A percentile compares a stretch with the other conserved stretches of the same genome.
Evolutionary conservation across 2,113 vertebrate genomes (phyloP).

Genomic region (Nanorana parkeri): DNA sequence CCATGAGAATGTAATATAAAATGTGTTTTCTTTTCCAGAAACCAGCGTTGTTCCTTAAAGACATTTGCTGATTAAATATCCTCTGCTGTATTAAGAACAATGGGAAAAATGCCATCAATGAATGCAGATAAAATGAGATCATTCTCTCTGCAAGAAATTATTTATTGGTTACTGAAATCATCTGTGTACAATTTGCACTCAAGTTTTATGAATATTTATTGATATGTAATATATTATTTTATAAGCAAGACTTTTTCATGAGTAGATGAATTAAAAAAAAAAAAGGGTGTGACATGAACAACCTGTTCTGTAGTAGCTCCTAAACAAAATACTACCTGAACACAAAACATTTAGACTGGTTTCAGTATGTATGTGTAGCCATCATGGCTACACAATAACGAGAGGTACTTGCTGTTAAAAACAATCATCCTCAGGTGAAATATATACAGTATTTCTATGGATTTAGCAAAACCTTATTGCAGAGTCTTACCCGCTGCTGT

Average conservation of each 20-base stretch:
- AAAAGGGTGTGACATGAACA: too few species aligned
- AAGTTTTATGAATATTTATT: constrained; percentile 37
- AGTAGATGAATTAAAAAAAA: too few species aligned
- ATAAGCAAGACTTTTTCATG: neutral
- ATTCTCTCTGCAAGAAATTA: neutral
- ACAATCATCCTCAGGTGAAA: too few species aligned
- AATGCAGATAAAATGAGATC: constrained; percentile 1
- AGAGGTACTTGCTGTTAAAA: too few species aligned
- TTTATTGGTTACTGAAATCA: constrained; percentile 15
- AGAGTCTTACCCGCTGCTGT: too few species aligned
- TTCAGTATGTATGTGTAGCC: too few species aligned
- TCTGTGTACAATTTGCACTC: constrained; percentile 1
- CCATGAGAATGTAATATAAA: neutral
- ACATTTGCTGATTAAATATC: constrained; percentile 57
- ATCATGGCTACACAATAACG: too few species aligned
- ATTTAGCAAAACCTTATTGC: too few species aligned
- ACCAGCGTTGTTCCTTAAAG: constrained; percentile 74
- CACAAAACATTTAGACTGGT: too few species aligned
- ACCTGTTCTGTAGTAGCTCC: too few species aligned
- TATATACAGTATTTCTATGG: too few species aligned
- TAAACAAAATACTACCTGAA: too few species aligned
- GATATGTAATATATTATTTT: constrained; percentile 18
- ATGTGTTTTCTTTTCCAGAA: constrained; percentile 65
- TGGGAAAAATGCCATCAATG: neutral
- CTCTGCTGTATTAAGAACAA: neutral